A percentile compares a stretch with the other conserved stretches of the same genome.
phyloP scores from a whole-genome alignment of 2,797 vertebrate genomes.

The Craterocephalus amniculus region DNA sequence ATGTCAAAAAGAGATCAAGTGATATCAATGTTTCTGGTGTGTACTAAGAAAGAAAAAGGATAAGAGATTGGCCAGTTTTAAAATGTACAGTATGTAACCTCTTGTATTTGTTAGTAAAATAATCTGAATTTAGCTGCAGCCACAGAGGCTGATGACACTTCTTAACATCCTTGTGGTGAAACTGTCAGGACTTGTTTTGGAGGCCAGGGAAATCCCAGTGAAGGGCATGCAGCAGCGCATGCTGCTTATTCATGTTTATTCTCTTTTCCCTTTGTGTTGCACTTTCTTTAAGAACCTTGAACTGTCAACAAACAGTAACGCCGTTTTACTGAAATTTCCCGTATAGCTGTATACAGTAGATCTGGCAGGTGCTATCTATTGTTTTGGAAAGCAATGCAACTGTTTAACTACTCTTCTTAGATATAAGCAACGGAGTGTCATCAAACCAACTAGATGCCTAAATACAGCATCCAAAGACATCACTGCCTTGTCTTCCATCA shows the following conservation, averaged over 20 bases:
- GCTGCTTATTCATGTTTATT: slow-evolving; percentile 11
- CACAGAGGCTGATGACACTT: slow-evolving; percentile 36
- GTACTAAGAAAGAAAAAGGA: neutral
- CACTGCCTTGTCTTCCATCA: slow-evolving; percentile 88
- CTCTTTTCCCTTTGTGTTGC: slow-evolving; percentile 7
- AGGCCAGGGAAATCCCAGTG: slow-evolving; percentile 16
- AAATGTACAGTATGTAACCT: slow-evolving; percentile 4
- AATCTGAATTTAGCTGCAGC: slow-evolving; percentile 41
- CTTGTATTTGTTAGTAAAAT: slow-evolving; percentile 11
- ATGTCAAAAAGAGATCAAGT: neutral
- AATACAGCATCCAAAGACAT: slow-evolving; percentile 79
- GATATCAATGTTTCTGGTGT: neutral
- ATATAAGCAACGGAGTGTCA: slow-evolving; percentile 82
- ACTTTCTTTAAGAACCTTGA: slow-evolving; percentile 6
- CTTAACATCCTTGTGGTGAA: slow-evolving; percentile 33
- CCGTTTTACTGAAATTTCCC: slow-evolving; percentile 1
- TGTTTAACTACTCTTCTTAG: slow-evolving; percentile 65
- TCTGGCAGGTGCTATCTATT: neutral
- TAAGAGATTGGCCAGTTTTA: slow-evolving; percentile 1
- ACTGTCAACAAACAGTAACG: slow-evolving; percentile 3
- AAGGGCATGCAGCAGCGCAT: neutral
- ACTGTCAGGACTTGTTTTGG: slow-evolving; percentile 29
- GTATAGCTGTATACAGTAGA: neutral
- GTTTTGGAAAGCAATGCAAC: slow-evolving; percentile 1
- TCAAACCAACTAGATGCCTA: slow-evolving; percentile 74